These are phyloP conservation scores for Cyclophora punctaria DNA, from an alignment of 2,888 invertebrate species.

Conservation along the genomic window DNA sequence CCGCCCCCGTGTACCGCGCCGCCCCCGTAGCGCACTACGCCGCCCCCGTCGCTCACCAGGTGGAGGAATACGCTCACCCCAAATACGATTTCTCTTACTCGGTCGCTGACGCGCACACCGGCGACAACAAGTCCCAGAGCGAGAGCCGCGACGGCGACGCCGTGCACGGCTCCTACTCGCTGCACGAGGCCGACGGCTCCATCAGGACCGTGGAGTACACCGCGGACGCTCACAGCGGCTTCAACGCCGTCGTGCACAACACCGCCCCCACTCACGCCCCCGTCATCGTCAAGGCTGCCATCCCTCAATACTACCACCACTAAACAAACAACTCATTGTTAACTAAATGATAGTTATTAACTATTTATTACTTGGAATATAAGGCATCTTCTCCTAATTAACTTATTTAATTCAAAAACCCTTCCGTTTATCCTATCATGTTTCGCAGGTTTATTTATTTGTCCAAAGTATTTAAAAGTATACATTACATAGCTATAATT, in stretches of 20 bases:
- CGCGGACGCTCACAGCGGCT: constrained; percentile 44
- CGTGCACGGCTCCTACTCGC: constrained; percentile 76
- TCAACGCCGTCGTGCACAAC: constrained; percentile 69
- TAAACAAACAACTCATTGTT: constrained; percentile 10
- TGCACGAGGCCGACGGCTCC: constrained; percentile 69
- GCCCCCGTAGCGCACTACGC: constrained; percentile 30
- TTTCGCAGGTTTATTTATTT: too few relatives aligned
- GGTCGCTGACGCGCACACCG: constrained; percentile 72
- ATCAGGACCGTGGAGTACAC: constrained; percentile 67
- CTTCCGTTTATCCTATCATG: too few relatives aligned
- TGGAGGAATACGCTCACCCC: constrained; percentile 41
- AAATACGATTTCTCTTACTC: constrained; percentile 70
- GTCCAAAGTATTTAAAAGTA: too few relatives aligned
- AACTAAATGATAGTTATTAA: constrained; percentile 18
- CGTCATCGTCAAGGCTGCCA: constrained; percentile 30
- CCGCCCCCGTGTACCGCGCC: constrained; percentile 23
- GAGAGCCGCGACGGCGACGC: constrained; percentile 69
- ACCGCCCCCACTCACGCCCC: constrained; percentile 53
- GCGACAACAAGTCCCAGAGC: constrained; percentile 73
- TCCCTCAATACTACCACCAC: constrained; percentile 35
- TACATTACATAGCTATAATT: too few relatives aligned
- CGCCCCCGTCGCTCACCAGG: constrained; percentile 24
- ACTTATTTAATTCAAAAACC: too few relatives aligned
- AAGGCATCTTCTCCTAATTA: constrained; percentile 4
- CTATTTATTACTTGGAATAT: constrained; percentile 41